Percentiles rank a stretch among this genome's conserved stretches.
phyloP scores from a whole-genome alignment of 2,113 vertebrate species.

The Neopipo cinnamomea region DNA sequence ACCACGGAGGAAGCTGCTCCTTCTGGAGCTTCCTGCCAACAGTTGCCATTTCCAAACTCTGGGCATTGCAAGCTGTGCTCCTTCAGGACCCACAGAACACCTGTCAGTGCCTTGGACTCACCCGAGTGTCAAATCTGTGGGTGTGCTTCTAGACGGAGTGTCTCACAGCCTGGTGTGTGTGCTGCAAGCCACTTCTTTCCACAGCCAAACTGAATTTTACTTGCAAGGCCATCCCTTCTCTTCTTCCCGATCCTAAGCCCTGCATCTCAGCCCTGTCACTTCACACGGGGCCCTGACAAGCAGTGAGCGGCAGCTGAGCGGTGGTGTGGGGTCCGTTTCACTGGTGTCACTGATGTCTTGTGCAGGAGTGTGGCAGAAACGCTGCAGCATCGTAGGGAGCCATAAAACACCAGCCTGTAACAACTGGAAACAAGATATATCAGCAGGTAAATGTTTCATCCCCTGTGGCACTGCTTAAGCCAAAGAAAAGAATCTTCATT shows the following conservation, averaged over 20 bases:
- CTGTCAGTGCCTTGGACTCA: background rate
- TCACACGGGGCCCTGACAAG: background rate
- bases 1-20: background rate
- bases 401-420: background rate
- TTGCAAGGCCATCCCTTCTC: background rate
- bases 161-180: background rate
- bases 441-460: conserved; percentile 39
- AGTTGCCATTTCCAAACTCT: background rate
- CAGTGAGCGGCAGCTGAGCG: background rate
- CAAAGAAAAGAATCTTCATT: background rate
- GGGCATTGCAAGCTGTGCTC: background rate
- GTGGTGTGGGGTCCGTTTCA: background rate
- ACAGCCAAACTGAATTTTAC: background rate
- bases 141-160: background rate
- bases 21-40: background rate
- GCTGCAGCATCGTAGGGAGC: background rate
- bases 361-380: background rate
- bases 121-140: background rate
- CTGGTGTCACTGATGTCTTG: background rate
- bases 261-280: background rate
- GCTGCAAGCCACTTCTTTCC: background rate
- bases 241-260: background rate
- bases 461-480: background rate
- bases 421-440: background rate
- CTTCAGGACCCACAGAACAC: background rate